Evolutionary conservation across 2,113 vertebrate species (phyloP).

Genomic region (Cyanoderma ruficeps): DNA sequence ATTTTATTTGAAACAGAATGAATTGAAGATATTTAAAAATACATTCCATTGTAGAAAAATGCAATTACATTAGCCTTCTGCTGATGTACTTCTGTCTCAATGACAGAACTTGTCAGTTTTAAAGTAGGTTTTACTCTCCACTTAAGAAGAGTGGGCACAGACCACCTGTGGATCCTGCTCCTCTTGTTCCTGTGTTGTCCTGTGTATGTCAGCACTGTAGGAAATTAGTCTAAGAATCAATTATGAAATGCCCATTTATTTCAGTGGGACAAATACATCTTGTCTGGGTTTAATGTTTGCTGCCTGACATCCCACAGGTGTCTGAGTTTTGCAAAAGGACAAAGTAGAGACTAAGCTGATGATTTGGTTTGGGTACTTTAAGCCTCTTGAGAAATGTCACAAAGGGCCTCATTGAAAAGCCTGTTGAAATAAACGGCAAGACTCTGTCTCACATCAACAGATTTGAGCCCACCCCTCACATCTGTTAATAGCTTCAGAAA

Average conservation of each 20-base stretch:
- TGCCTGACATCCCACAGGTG: neutral
- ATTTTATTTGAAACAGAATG: slow-evolving; percentile 52
- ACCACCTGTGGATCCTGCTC: neutral
- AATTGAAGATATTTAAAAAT: slow-evolving; percentile 51
- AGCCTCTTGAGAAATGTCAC: neutral
- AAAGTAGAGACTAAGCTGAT: neutral
- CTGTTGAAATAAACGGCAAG: neutral
- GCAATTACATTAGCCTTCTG: slow-evolving; percentile 12
- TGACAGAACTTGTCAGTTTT: neutral
- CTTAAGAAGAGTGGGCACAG: neutral
- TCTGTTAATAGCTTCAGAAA: neutral
- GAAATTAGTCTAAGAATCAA: neutral
- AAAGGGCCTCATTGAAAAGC: neutral
- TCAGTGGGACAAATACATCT: neutral
- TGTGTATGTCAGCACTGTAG: neutral
- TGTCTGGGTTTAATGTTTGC: neutral
- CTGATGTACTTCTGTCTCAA: neutral
- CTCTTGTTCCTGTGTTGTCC: neutral
- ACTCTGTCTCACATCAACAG: neutral
- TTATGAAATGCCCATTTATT: neutral
- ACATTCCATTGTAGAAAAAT: slow-evolving; percentile 16
- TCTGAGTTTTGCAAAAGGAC: neutral
- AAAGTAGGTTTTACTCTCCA: neutral
- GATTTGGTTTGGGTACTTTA: neutral
- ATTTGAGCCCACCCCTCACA: neutral